phyloP scores from a whole-genome alignment of 2,113 vertebrate genomes.

The Notothenia rossii region DNA sequence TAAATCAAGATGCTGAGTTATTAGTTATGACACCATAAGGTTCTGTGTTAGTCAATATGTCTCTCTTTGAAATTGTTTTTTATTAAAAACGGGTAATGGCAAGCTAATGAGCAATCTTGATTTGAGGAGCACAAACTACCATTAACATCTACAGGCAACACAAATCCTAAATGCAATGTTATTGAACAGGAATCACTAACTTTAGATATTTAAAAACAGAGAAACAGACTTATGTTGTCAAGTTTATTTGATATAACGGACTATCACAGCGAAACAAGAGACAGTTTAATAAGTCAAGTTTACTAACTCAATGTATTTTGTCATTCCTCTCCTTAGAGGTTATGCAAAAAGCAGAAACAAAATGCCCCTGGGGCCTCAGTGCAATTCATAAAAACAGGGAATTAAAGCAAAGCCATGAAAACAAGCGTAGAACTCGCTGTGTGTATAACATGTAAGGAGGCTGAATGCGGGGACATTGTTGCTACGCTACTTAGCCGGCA shows the following conservation, averaged over 20 bases:
- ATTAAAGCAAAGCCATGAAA: no score
- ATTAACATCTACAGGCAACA: slow-evolving; percentile 7
- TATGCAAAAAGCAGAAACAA: no score
- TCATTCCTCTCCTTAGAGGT: no score
- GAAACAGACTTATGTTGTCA: slow-evolving; percentile 10
- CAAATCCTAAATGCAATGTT: neutral
- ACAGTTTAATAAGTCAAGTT: no score
- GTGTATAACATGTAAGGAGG: no score
- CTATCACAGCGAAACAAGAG: neutral
- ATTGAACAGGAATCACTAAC: slow-evolving; percentile 17
- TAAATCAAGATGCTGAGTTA: slow-evolving; percentile 82
- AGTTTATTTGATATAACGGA: slow-evolving; percentile 22
- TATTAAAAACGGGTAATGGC: slow-evolving; percentile 36
- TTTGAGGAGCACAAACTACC: slow-evolving; percentile 27
- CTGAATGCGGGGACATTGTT: no score
- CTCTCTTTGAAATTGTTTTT: slow-evolving; percentile 54
- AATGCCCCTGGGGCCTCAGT: no score
- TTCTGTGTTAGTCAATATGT: slow-evolving; percentile 69
- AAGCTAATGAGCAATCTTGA: slow-evolving; percentile 29
- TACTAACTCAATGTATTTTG: no score
- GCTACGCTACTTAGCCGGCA: no score
- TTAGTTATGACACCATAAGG: slow-evolving; percentile 81
- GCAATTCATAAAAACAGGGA: no score
- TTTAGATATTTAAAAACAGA: slow-evolving; percentile 5
- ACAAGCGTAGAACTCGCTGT: no score